Percentiles rank a stretch among this genome's conserved stretches.
Evolutionary conservation across 2,113 vertebrate genomes (phyloP).

Genomic region (Halcyon senegalensis): DNA sequence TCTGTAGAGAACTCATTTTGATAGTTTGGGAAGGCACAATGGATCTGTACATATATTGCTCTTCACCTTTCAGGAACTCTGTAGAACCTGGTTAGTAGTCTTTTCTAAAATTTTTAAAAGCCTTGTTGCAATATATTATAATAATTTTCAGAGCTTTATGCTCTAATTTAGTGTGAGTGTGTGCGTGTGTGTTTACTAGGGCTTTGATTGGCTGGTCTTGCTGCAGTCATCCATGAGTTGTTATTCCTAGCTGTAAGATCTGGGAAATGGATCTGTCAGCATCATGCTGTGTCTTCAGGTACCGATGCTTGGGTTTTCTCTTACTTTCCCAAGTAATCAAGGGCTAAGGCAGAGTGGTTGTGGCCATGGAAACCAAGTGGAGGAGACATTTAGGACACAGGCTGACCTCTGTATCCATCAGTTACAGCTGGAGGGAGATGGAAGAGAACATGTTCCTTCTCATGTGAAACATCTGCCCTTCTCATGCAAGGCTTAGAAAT

Average conservation of each 20-base stretch:
- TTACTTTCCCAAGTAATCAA: not conserved
- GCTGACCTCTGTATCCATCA: not conserved
- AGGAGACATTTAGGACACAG: not conserved
- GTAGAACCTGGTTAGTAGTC: not conserved
- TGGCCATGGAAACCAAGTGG: not conserved
- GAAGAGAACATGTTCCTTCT: not conserved
- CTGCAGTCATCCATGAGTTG: not conserved
- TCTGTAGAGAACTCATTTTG: not conserved
- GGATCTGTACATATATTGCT: not conserved
- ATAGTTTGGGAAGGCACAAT: not conserved
- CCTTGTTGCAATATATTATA: not conserved
- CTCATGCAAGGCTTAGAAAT: not conserved
- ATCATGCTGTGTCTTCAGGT: not conserved
- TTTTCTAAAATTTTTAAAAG: not conserved
- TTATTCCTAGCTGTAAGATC: not conserved
- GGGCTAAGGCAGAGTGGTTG: not conserved
- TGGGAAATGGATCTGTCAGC: not conserved
- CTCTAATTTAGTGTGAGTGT: accelerated
- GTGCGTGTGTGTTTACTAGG: not conserved
- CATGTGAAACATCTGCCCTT: not conserved
- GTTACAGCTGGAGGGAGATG: not conserved
- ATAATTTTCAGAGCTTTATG: not conserved
- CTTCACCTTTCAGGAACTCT: not conserved
- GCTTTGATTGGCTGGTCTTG: not conserved
- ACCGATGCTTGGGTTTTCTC: not conserved